These are phyloP conservation scores for Allophyes oxyacanthae DNA, from an alignment of 2,888 invertebrate species.

Conservation along the genomic window DNA sequence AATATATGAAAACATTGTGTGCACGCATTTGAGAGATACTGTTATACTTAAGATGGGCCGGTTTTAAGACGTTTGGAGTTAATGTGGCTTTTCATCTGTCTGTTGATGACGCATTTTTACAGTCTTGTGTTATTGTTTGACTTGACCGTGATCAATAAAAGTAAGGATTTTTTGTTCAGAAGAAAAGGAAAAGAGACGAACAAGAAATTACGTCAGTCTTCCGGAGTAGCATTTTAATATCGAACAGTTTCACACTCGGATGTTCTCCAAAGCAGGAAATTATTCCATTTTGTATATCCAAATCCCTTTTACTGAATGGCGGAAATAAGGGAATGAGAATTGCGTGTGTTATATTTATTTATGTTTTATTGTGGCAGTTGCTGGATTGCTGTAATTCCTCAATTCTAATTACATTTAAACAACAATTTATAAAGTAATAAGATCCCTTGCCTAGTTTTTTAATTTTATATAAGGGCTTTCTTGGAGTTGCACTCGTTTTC, in stretches of 20 bases:
- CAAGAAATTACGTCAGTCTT: conserved; percentile 59
- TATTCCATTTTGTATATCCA: conserved; percentile 69
- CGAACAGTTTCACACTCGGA: conserved; percentile 70
- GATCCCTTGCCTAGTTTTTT: neutral
- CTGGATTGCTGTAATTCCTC: conserved; percentile 2
- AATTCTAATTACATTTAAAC: neutral
- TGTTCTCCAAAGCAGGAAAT: conserved; percentile 69
- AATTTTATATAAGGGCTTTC: too few relatives aligned
- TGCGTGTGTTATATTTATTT: conserved; percentile 34
- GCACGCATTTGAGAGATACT: too few relatives aligned
- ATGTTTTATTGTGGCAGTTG: conserved; percentile 8
- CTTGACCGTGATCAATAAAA: too few relatives aligned
- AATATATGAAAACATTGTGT: too few relatives aligned
- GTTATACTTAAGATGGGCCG: too few relatives aligned
- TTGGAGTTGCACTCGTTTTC: too few relatives aligned
- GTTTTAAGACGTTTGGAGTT: too few relatives aligned
- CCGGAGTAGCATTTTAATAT: conserved; percentile 71
- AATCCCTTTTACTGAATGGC: conserved; percentile 63
- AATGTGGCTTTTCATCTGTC: too few relatives aligned
- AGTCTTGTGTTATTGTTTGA: too few relatives aligned
- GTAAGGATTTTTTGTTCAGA: too few relatives aligned
- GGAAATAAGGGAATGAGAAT: conserved; percentile 58
- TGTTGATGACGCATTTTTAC: too few relatives aligned
- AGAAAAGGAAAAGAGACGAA: conserved; percentile 11
- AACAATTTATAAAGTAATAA: too few relatives aligned